phyloP scores from a whole-genome alignment of 2,113 vertebrate genomes.

The Nothobranchius kuhntae region DNA sequence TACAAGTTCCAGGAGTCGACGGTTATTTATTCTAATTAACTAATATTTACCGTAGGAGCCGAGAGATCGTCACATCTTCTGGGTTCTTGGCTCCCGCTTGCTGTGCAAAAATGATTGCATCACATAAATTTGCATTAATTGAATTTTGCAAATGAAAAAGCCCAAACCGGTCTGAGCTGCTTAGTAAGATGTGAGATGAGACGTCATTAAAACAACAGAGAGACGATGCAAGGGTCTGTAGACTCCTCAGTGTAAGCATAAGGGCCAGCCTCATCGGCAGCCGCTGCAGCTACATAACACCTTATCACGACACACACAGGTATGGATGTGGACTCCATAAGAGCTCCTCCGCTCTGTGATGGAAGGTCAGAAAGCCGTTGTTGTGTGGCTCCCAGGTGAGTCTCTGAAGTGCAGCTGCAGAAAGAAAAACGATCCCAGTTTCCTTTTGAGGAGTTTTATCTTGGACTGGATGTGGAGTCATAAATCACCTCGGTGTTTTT shows the following conservation, averaged over 20 bases:
- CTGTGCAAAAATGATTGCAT: neutral
- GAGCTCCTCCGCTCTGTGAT: conserved; percentile 8
- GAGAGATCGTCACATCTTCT: neutral
- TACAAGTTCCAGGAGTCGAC: neutral
- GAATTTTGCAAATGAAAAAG: conserved; percentile 1
- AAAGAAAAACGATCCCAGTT: neutral
- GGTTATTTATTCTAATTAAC: neutral
- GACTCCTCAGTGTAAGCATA: conserved; percentile 14
- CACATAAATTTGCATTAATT: conserved; percentile 6
- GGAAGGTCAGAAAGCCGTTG: neutral
- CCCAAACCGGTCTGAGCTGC: neutral
- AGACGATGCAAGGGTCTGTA: too few relatives aligned
- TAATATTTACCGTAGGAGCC: neutral
- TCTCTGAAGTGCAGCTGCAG: neutral
- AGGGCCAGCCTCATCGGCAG: conserved; percentile 10
- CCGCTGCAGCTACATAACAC: neutral
- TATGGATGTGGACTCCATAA: conserved; percentile 1
- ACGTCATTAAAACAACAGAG: neutral
- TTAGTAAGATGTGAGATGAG: neutral
- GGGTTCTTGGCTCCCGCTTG: neutral
- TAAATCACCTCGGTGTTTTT: conserved; percentile 17
- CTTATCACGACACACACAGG: neutral
- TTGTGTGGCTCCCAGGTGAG: conserved; percentile 24
- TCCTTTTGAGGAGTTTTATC: conserved; percentile 10
- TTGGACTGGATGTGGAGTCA: conserved; percentile 4